Evolutionary conservation across 2,113 vertebrate species (phyloP), one percentile per base, ranked within the genome.

Genomic region (Pholis gunnellus): DNA sequence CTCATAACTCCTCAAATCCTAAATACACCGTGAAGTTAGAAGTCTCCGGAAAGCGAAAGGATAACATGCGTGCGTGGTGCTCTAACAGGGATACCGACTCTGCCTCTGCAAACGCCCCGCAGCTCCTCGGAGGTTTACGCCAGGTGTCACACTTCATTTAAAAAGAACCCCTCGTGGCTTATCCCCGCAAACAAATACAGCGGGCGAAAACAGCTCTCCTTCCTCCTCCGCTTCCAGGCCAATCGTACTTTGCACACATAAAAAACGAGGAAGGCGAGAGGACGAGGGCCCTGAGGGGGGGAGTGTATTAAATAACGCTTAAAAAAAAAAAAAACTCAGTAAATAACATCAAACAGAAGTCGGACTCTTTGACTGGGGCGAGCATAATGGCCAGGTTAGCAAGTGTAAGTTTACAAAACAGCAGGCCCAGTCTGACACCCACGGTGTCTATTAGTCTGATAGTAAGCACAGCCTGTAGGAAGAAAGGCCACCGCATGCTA

Each of bases 81-180:
- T 25, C 74, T 5, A 40, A 83, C 78, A 64, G 79, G 80, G 76
- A 74, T 29, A n/a, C 71, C 4, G 20, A 50, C 36, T 44, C 46
- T 40, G 77, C 70, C 75, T 76, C 65, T 38, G 20, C 76, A 56
- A n/a, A 67, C 3, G 76, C 66, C 88, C 80, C 27, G 46, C 67
- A 60, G 79, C 74, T 68, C 84, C 82, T 84, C 85, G 20, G 83
- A 91, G 88, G 87, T 94, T 92, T 90, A 90, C 78, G 83, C 90
- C 93, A 94, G 93, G 92, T 94, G 92, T 93, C 93, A 94, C 92
- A 87, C 91, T 90, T 93, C 86, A 91, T 93, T 93, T 91, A 83
- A 83, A 85, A 83, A 87, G 63, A 85, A 87, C 88, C 88, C 88
- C 88, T 90, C 75, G 65, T 67, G 83, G 75, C 87, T 86, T 60